These are phyloP conservation scores for Scaptomyza caliginosa DNA, from an alignment of 2,888 invertebrate genomes.

Conservation along the genomic window DNA sequence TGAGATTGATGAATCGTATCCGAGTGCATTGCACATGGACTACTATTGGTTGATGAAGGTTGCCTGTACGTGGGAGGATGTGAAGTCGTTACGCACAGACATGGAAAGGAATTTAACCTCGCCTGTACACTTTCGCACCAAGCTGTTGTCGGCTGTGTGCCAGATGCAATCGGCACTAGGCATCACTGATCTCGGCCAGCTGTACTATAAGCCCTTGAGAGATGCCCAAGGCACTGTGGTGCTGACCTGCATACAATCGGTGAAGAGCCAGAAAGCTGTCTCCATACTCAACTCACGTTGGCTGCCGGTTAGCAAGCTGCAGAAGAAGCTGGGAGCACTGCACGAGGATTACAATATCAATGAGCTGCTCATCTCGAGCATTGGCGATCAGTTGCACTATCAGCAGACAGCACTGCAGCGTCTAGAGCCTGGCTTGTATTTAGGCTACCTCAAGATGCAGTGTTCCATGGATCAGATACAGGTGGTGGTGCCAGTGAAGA, in stretches of 20 bases:
- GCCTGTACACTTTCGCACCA: conserved; percentile 95
- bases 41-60: conserved; percentile 99
- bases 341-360: conserved; percentile 91
- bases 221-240: conserved; percentile 96
- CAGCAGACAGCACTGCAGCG: conserved; percentile 90
- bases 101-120: conserved; percentile 97
- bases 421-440: conserved; percentile 94
- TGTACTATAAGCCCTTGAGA: conserved; percentile 95
- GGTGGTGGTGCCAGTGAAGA: conserved; percentile 95
- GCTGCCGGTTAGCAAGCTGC: conserved; percentile 93
- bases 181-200: conserved; percentile 96
- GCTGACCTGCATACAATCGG: conserved; percentile 92
- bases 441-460: conserved; percentile 98
- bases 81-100: conserved; percentile 94
- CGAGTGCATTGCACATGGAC: conserved; percentile 95
- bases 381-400: conserved; percentile 90
- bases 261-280: conserved; percentile 89
- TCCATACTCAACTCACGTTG: conserved; percentile 96
- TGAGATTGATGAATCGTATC: conserved; percentile 98
- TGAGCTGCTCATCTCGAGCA: conserved; percentile 93
- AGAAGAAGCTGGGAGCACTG: conserved; percentile 90
- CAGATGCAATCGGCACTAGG: conserved; percentile 97
- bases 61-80: conserved; percentile 98
- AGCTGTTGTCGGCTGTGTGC: conserved; percentile 95
- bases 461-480: conserved; percentile 97